Evolutionary conservation across 2,888 invertebrate genomes (phyloP).

Genomic region (Hypomecis punctinalis): DNA sequence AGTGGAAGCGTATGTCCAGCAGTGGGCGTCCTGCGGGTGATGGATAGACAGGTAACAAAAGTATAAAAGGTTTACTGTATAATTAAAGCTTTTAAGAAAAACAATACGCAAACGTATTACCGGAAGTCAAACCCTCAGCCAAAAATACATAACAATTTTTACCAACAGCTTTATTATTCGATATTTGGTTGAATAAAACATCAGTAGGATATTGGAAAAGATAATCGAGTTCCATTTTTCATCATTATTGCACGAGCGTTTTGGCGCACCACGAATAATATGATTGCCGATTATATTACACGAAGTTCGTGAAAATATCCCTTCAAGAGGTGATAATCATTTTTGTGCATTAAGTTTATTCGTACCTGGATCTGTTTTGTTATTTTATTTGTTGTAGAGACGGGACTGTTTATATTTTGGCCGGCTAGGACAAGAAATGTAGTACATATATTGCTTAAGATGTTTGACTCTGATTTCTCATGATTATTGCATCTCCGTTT

Average conservation of each 20-base stretch:
- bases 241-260: conserved; percentile 23
- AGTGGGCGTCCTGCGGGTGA: too few species aligned
- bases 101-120: too few species aligned
- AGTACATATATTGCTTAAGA: too few species aligned
- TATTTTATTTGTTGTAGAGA: conserved; percentile 5
- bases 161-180: conserved; percentile 15
- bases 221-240: conserved; percentile 24
- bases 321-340: conserved; percentile 32
- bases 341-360: conserved; percentile 26
- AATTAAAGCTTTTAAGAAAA: too few species aligned
- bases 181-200: conserved; percentile 21
- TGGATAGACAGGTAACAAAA: too few species aligned
- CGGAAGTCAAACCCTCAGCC: neutral
- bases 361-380: neutral
- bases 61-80: too few species aligned
- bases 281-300: conserved; percentile 18
- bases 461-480: too few species aligned
- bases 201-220: conserved; percentile 20
- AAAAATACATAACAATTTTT: conserved; percentile 6
- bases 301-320: conserved; percentile 10
- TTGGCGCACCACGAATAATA: conserved; percentile 17
- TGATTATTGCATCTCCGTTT: too few species aligned
- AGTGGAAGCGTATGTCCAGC: too few species aligned
- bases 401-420: too few species aligned
- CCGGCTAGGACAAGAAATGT: too few species aligned